A percentile compares a stretch with the other conserved stretches of the same genome.
Evolutionary conservation across 1,140 invertebrate genomes (phyloP).

Genomic region (Diploscapter pachys): DNA sequence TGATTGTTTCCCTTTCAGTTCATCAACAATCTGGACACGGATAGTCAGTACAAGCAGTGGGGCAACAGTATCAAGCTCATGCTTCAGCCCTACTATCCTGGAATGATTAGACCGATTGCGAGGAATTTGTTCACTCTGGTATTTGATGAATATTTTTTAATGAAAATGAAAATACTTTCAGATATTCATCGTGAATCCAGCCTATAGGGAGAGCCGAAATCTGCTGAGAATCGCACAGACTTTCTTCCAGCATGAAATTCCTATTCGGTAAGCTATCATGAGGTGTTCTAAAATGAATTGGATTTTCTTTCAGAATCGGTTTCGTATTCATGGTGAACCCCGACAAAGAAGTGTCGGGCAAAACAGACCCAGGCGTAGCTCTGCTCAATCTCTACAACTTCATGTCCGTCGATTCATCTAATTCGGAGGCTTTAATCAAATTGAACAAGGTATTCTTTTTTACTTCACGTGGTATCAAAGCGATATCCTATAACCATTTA

Average conservation of each 20-base stretch:
- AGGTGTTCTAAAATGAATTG: conserved; percentile 4
- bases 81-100: conserved; percentile 88
- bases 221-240: conserved; percentile 84
- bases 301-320: conserved; percentile 70
- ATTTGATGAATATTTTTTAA: conserved; percentile 29
- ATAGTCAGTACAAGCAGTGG: conserved; percentile 81
- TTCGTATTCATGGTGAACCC: conserved; percentile 76
- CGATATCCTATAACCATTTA: too few relatives aligned
- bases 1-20: conserved; percentile 69
- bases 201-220: conserved; percentile 69
- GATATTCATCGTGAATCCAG: conserved; percentile 83
- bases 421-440: conserved; percentile 4
- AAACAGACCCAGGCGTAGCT: conserved; percentile 75
- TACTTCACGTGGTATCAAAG: too few relatives aligned
- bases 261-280: conserved; percentile 48
- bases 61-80: conserved; percentile 80
- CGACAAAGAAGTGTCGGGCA: conserved; percentile 66
- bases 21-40: conserved; percentile 90
- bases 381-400: conserved; percentile 88
- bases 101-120: conserved; percentile 82
- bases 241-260: conserved; percentile 80
- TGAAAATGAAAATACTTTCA: conserved; percentile 59
- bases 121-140: conserved; percentile 92
- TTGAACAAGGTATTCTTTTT: background rate
- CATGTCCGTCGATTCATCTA: conserved; percentile 67